These are phyloP conservation scores for Columba janthina DNA, from an alignment of 2,113 vertebrate genomes.

Conservation along the genomic window DNA sequence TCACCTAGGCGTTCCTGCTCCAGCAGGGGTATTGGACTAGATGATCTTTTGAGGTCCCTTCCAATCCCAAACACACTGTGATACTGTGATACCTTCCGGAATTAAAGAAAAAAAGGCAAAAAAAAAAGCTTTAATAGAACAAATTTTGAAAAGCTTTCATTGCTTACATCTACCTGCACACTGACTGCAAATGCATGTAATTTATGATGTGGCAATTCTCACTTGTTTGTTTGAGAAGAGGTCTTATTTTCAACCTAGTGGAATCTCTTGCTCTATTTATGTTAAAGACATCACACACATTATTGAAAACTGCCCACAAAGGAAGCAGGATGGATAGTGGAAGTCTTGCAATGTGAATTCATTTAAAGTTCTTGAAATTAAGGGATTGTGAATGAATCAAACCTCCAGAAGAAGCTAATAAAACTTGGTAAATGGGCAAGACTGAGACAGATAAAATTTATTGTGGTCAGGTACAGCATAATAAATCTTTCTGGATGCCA, in stretches of 20 bases:
- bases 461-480: background rate
- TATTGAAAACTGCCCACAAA: background rate
- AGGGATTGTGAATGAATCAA: background rate
- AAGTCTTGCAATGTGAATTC: background rate
- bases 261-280: background rate
- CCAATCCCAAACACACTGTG: too few relatives aligned
- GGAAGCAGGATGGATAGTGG: background rate
- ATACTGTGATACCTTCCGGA: background rate
- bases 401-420: background rate
- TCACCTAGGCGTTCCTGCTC: too few relatives aligned
- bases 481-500: background rate
- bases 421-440: background rate
- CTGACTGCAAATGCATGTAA: background rate
- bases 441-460: constrained; percentile 3
- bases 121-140: background rate
- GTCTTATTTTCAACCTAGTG: background rate
- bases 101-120: background rate
- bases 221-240: background rate
- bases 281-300: background rate
- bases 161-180: background rate
- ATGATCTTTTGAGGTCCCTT: too few relatives aligned
- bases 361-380: background rate
- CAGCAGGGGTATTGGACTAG: too few relatives aligned
- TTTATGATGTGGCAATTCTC: background rate
- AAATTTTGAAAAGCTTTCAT: background rate